These are phyloP conservation scores for Drosophila pullipes DNA, from an alignment of 2,888 invertebrate genomes.

Conservation along the genomic window DNA sequence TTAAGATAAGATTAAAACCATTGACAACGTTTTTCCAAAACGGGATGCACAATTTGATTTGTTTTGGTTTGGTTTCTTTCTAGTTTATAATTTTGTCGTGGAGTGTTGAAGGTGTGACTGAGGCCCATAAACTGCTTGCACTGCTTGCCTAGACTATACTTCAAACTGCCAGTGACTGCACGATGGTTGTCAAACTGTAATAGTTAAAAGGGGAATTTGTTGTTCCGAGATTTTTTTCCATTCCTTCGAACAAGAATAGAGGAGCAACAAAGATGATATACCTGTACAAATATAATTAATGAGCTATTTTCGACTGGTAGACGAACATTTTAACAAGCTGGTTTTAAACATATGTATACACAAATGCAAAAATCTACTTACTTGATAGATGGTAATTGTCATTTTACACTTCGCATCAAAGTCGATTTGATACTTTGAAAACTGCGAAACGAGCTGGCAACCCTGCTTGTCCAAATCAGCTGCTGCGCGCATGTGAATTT, in stretches of 20 bases:
- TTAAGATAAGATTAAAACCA: neutral
- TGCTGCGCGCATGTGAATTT: slow-evolving; percentile 62
- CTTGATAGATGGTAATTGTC: neutral
- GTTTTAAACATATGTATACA: neutral
- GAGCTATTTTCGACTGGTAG: neutral
- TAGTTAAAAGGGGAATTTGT: too few relatives aligned
- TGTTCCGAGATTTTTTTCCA: neutral
- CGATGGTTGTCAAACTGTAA: slow-evolving; percentile 20
- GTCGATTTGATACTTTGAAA: neutral
- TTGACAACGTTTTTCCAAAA: neutral
- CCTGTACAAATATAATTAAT: neutral
- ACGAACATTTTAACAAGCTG: neutral
- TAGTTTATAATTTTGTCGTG: neutral
- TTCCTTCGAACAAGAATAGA: neutral
- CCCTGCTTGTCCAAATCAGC: slow-evolving; percentile 47
- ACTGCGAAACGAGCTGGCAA: slow-evolving; percentile 18
- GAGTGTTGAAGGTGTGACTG: neutral
- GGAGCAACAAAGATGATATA: neutral
- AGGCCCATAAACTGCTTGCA: slow-evolving; percentile 30
- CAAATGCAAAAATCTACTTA: neutral
- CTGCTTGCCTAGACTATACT: slow-evolving; percentile 23
- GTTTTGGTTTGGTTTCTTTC: neutral
- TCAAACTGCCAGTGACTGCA: neutral
- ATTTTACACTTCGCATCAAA: neutral
- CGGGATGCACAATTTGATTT: neutral